These are phyloP conservation scores for Tachina lurida DNA, from an alignment of 2,888 invertebrate genomes.

Conservation along the genomic window DNA sequence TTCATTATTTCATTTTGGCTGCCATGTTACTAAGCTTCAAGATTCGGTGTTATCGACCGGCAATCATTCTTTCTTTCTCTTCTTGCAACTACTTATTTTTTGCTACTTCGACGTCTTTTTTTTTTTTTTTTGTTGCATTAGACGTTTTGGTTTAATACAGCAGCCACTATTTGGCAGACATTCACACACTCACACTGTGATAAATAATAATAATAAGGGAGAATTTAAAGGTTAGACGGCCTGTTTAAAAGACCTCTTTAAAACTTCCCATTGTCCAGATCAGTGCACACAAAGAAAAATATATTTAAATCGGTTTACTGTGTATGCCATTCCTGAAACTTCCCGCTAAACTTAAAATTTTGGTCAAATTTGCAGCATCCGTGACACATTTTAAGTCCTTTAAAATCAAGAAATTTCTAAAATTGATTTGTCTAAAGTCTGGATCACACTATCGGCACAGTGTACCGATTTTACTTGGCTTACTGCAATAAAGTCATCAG, in stretches of 20 bases:
- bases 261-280: too few species aligned
- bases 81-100: not conserved
- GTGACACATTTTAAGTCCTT: too few species aligned
- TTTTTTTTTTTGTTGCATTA: conserved; percentile 20
- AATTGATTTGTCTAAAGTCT: too few species aligned
- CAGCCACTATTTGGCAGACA: conserved; percentile 33
- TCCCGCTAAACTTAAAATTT: too few species aligned
- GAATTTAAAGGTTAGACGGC: not conserved
- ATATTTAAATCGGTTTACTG: too few species aligned
- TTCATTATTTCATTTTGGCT: conserved; percentile 69
- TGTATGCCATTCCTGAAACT: too few species aligned
- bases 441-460: too few species aligned
- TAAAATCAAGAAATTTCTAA: too few species aligned
- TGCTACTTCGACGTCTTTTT: not conserved
- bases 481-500: too few species aligned
- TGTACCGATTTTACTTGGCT: too few species aligned
- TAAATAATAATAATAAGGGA: not conserved
- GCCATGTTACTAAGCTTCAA: conserved; percentile 62
- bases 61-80: conserved; percentile 59
- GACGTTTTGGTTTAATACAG: conserved; percentile 28
- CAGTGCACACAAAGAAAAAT: too few species aligned
- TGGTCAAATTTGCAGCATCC: too few species aligned
- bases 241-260: not conserved
- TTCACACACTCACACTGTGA: not conserved
- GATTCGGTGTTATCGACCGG: conserved; percentile 69